Conservation (phyloP, 2,113 vertebrate genomes). For the Phalacrocorax brasilianus region DNA sequence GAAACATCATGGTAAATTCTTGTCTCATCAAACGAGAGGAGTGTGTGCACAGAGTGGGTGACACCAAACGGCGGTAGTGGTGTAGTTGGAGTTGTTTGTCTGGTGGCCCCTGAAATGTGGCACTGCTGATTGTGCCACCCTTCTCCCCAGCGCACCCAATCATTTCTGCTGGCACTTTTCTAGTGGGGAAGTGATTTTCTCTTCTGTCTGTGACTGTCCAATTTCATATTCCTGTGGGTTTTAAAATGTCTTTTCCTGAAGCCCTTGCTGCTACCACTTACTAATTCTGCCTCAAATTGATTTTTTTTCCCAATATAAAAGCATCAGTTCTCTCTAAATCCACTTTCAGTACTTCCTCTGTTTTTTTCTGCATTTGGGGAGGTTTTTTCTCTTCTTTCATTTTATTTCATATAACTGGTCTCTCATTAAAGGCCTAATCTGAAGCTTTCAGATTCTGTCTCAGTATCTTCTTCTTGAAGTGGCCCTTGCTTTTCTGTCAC, state of each 20-base stretch:
- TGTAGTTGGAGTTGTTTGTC: background rate
- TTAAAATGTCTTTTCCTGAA: background rate
- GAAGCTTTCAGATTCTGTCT: background rate
- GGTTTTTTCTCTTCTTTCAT: background rate
- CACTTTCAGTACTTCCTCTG: background rate
- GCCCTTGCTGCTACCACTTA: background rate
- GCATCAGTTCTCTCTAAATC: background rate
- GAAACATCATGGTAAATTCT: background rate
- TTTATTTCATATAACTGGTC: background rate
- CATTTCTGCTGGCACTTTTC: background rate
- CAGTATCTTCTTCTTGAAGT: background rate
- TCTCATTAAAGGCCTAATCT: background rate
- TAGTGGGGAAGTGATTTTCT: background rate
- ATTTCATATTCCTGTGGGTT: background rate
- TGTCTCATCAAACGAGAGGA: background rate
- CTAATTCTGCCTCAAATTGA: background rate
- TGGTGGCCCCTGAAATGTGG: background rate
- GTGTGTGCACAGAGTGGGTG: background rate
- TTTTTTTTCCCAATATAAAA: background rate
- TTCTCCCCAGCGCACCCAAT: rapidly evolving
- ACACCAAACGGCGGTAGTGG: rapidly evolving
- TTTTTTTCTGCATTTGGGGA: background rate
- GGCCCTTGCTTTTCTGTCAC: background rate
- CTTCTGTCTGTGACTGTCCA: background rate
- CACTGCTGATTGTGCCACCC: rapidly evolving